Percentiles rank a stretch among this genome's conserved stretches.
Evolutionary conservation across 1,140 invertebrate genomes (phyloP).

Genomic region (Pentalonia nigronervosa): DNA sequence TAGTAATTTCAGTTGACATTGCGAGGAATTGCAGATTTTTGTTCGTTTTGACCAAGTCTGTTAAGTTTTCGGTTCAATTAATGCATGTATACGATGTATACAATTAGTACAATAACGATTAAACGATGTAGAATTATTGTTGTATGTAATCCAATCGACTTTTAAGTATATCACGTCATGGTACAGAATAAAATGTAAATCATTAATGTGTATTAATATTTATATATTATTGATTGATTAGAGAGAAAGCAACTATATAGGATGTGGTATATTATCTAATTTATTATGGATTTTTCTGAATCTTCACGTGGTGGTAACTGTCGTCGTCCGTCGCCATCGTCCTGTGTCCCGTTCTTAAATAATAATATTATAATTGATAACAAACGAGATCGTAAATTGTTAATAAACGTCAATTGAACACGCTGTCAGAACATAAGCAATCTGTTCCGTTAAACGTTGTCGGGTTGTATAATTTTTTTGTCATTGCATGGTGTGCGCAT

Average conservation of each 20-base stretch:
- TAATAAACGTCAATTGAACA: constrained; percentile 14
- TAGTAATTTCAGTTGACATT: no score
- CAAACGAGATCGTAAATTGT: not conserved
- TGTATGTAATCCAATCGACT: not conserved
- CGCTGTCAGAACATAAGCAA: not conserved
- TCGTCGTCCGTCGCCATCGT: not conserved
- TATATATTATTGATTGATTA: not conserved
- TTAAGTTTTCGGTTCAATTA: no score
- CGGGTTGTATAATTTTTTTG: not conserved
- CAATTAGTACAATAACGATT: not conserved
- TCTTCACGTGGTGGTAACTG: not conserved
- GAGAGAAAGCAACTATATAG: not conserved
- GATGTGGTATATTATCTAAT: not conserved
- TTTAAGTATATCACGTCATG: not conserved
- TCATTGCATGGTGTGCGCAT: not conserved
- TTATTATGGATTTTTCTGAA: not conserved
- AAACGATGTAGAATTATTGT: not conserved
- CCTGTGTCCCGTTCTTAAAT: not conserved
- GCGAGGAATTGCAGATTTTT: not conserved
- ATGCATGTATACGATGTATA: no score
- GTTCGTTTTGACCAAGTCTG: not conserved
- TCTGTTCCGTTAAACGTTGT: not conserved
- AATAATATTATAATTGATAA: not conserved
- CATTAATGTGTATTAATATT: not conserved
- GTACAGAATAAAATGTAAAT: not conserved